Percentiles rank a stretch among this genome's conserved stretches.
Evolutionary conservation across 1,140 invertebrate genomes (phyloP).

Genomic region (Brachystomella parvula): DNA sequence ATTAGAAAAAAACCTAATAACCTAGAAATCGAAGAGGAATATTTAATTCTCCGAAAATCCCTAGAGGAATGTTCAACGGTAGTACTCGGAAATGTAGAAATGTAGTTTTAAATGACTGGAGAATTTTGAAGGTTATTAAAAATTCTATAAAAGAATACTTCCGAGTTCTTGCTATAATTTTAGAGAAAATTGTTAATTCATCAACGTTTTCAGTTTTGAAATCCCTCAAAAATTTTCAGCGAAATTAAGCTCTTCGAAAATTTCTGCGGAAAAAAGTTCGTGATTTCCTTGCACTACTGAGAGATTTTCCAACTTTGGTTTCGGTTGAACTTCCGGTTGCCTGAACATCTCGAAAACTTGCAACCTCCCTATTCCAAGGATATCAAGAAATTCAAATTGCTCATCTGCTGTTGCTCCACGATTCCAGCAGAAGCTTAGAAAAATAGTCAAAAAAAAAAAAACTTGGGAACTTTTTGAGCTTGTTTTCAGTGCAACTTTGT

Average conservation of each 20-base stretch:
- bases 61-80: too few relatives aligned
- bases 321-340: not conserved
- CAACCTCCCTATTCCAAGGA: not conserved
- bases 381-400: too few relatives aligned
- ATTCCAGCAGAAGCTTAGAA: not conserved
- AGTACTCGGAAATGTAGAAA: not conserved
- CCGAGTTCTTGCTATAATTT: too few relatives aligned
- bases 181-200: not conserved
- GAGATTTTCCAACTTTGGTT: not conserved
- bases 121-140: not conserved
- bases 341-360: not conserved
- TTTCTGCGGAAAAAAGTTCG: not conserved
- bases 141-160: not conserved
- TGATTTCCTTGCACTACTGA: not conserved
- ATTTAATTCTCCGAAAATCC: too few relatives aligned
- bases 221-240: not conserved
- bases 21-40: too few relatives aligned
- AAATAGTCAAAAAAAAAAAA: not conserved
- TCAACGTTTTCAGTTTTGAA: not conserved
- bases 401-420: not conserved
- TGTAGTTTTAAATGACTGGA: not conserved
- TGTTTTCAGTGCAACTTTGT: too few relatives aligned
- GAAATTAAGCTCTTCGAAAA: not conserved
- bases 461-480: too few relatives aligned
- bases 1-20: too few relatives aligned